phyloP scores from a whole-genome alignment of 1,140 invertebrate species.

The Centruroides vittatus region DNA sequence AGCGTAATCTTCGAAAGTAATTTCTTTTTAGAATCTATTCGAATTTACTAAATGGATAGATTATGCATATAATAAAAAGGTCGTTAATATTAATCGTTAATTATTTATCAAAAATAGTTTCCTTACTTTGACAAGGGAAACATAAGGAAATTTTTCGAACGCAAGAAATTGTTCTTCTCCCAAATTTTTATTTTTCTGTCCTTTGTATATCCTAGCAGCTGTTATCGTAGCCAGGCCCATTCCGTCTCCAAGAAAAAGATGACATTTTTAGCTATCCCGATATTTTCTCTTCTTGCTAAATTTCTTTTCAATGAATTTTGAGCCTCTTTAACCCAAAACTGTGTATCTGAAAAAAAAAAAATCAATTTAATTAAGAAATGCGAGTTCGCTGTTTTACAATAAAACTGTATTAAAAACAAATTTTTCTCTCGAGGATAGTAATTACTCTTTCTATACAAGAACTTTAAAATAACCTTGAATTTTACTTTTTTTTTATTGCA shows the following conservation, averaged over 20 bases:
- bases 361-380: neutral
- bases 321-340: constrained; percentile 1
- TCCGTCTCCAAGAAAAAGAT: constrained; percentile 82
- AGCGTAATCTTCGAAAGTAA: no score
- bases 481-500: no score
- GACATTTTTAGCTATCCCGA: constrained; percentile 63
- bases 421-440: no score
- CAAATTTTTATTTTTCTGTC: constrained; percentile 33
- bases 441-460: no score
- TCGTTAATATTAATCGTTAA: no score
- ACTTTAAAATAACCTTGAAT: no score
- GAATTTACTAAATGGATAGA: no score
- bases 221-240: constrained; percentile 85
- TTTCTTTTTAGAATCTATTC: no score
- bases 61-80: no score
- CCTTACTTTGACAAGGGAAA: constrained; percentile 65
- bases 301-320: neutral
- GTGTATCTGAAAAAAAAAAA: constrained; percentile 8
- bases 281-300: constrained; percentile 31
- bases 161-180: constrained; percentile 51
- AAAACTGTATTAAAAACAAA: no score
- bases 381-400: no score
- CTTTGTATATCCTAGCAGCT: constrained; percentile 46
- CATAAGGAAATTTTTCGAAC: constrained; percentile 70
- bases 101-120: no score